phyloP scores from a whole-genome alignment of 2,888 invertebrate species.

The Drosophila merina region DNA sequence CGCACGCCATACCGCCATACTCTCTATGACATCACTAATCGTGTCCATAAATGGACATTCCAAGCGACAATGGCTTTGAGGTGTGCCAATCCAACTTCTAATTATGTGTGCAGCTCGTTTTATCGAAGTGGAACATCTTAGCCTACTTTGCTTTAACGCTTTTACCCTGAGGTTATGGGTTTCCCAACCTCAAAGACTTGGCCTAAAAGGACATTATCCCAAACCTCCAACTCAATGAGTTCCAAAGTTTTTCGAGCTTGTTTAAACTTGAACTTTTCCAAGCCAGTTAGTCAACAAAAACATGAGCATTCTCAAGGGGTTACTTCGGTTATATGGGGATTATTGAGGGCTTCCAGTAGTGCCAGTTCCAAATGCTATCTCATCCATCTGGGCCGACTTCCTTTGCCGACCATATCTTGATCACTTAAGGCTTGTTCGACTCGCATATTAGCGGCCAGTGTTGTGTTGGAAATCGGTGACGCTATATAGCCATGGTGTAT shows the following conservation, averaged over 20 bases:
- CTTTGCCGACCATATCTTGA: slow-evolving; percentile 44
- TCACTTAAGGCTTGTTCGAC: slow-evolving; percentile 61
- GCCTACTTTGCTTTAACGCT: not conserved
- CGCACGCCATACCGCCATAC: slow-evolving; percentile 2
- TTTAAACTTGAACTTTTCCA: not conserved
- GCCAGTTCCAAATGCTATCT: slow-evolving; percentile 15
- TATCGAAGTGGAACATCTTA: slow-evolving; percentile 5
- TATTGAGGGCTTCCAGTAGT: slow-evolving; percentile 1
- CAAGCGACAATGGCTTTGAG: slow-evolving; percentile 4
- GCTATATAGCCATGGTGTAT: not conserved
- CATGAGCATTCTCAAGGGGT: not conserved
- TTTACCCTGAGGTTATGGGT: too few relatives aligned
- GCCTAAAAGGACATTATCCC: not conserved
- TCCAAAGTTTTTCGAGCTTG: not conserved
- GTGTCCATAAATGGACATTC: slow-evolving; percentile 3
- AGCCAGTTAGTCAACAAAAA: not conserved
- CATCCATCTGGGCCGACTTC: slow-evolving; percentile 9
- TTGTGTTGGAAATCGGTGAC: slow-evolving; percentile 2
- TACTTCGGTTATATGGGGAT: slow-evolving; percentile 7
- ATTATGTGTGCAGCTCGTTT: not conserved
- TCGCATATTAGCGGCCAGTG: slow-evolving; percentile 41
- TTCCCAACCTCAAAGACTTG: not conserved
- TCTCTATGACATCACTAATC: slow-evolving; percentile 4
- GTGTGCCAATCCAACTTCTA: slow-evolving; percentile 3
- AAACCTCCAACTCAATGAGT: not conserved